Base-by-base conservation (phyloP, 2,797 vertebrate species). In the Phylloscopus collybita region DNA sequence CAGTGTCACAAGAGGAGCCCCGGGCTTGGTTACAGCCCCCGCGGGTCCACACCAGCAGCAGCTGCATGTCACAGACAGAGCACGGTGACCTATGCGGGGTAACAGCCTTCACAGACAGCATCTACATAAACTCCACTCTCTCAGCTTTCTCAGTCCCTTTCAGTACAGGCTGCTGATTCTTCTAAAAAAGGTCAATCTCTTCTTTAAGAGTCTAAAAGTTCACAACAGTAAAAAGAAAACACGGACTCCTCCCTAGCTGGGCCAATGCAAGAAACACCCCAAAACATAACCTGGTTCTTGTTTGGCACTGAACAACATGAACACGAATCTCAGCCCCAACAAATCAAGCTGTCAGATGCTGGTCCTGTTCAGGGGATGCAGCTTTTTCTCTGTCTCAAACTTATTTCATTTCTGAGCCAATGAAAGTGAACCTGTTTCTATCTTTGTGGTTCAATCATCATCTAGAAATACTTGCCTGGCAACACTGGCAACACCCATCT, bases 261-360 rank as follows among this genome's bases (percentile, higher is more conserved):
- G 42, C 72, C 61, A 94, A 16, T 53, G 20, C 57, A 87, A 71
- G 56, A 44, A 82, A 86, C 34, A 45, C 16, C 20, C 50, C 22
- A 36, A 59, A 86, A 80, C 32, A 72, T 40, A 76, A 92, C 80
- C 64, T n/a, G 61, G 17, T 23, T 74, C 38, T 72, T 80, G 61
- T 66, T 47, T 93, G 86, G 88, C 69, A 75, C 73, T 80, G 56
- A 78, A 67, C 53, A 91, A 91, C 49, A 59, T 6, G 45, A 92
- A 86, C 17, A 3, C 1, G 0, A 70, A 89, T 27, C 42, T 84
- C 74, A 67, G 45, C 44, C 61, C 85, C 51, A 36, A 30, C 26
- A 60, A 50, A 76, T 50, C 32, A 47, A 90, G 61, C 49, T 75
- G 53, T 47, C 56, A n/a, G 29, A 49, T 54, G n/a, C 53, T 36